These are phyloP conservation scores for Sarcophaga bullata DNA, from an alignment of 1,140 invertebrate genomes.

Conservation along the genomic window DNA sequence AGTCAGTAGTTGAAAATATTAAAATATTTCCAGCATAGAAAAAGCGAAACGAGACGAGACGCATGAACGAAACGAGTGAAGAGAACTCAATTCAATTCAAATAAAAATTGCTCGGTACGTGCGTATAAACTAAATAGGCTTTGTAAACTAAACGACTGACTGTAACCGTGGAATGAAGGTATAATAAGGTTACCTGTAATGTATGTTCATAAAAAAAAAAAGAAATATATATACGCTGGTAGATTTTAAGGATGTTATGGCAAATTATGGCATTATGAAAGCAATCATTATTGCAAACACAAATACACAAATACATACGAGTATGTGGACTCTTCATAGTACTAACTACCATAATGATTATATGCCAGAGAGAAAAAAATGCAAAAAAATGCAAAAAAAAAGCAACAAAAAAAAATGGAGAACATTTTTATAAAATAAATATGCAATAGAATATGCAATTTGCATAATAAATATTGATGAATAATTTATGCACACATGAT, in stretches of 20 bases:
- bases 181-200: neutral
- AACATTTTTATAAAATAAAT: constrained; percentile 28
- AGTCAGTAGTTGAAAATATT: neutral
- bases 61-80: no score
- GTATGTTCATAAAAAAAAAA: neutral
- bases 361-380: neutral
- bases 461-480: constrained; percentile 41
- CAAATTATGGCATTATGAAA: constrained; percentile 25
- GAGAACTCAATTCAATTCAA: neutral
- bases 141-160: neutral
- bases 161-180: neutral
- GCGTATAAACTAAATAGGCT: constrained; percentile 34
- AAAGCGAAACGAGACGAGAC: no score
- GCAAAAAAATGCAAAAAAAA: neutral
- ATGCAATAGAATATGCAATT: constrained; percentile 36
- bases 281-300: neutral
- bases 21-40: no score
- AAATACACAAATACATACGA: neutral
- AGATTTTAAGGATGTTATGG: neutral
- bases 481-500: constrained; percentile 18
- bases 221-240: neutral
- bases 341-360: neutral
- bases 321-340: neutral
- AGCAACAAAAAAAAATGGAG: neutral
- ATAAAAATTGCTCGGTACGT: constrained; percentile 22